Percentiles rank a stretch among this genome's conserved stretches.
These are phyloP conservation scores for Cosmia pyralina DNA, from an alignment of 2,888 invertebrate genomes.

Conservation along the genomic window DNA sequence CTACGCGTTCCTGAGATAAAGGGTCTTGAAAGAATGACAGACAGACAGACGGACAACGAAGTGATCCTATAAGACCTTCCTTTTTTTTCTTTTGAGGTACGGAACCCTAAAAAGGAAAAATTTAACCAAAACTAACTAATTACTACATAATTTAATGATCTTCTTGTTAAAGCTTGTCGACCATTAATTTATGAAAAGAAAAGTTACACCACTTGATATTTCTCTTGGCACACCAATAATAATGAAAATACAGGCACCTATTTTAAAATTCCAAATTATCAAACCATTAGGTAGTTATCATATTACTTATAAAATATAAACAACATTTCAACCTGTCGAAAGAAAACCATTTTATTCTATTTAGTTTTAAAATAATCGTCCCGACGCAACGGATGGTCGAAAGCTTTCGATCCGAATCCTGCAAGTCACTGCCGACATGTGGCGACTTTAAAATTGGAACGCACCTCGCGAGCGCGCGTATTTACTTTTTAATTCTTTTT, in stretches of 20 bases:
- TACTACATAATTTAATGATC: no score
- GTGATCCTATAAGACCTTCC: no score
- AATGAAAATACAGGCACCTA: constrained; percentile 7
- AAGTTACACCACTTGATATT: background rate
- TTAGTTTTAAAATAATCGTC: constrained; percentile 69
- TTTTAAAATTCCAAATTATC: constrained; percentile 45
- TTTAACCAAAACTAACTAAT: no score
- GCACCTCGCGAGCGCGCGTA: constrained; percentile 77
- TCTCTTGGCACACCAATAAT: constrained; percentile 7
- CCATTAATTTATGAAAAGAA: background rate
- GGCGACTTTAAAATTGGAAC: constrained; percentile 84
- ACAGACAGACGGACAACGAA: no score
- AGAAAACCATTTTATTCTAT: constrained; percentile 67
- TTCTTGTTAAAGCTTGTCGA: no score
- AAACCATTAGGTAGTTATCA: constrained; percentile 63
- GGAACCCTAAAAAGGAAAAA: no score
- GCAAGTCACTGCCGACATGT: constrained; percentile 88
- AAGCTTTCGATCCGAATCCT: constrained; percentile 64
- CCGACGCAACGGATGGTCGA: constrained; percentile 60
- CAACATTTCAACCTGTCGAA: constrained; percentile 66
- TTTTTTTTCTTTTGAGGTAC: no score
- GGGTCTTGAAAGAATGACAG: no score
- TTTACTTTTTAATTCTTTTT: constrained; percentile 81
- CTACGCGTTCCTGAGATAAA: no score
- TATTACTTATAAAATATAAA: constrained; percentile 66